Percentiles rank a stretch among this genome's conserved stretches.
These are phyloP conservation scores for Scolopax mira DNA, from an alignment of 2,113 vertebrate species.

Conservation along the genomic window DNA sequence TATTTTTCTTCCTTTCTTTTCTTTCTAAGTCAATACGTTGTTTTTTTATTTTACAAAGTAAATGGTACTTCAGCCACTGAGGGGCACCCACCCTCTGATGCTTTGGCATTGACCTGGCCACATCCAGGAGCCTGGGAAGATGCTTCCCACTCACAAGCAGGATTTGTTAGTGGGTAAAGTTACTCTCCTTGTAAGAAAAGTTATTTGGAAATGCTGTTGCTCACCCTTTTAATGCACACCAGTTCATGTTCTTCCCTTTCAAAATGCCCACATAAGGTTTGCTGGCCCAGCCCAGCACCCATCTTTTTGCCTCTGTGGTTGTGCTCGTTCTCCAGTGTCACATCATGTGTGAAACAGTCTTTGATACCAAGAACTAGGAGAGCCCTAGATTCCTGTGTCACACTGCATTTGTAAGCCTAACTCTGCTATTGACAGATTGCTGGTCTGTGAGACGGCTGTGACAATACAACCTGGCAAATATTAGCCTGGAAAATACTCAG, in stretches of 20 bases:
- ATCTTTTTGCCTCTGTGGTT: not conserved
- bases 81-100: not conserved
- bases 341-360: not conserved
- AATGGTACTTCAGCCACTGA: not conserved
- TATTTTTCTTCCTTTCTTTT: not conserved
- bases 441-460: not conserved
- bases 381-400: constrained; percentile 12
- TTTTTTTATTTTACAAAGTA: not conserved
- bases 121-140: not conserved
- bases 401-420: not conserved
- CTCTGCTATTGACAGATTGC: not conserved
- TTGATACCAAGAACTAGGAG: not conserved
- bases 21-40: not conserved
- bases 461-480: not conserved
- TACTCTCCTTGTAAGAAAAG: not conserved
- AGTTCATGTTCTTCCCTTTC: not conserved
- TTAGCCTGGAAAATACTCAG: not conserved
- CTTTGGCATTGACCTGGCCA: not conserved
- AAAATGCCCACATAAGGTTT: not conserved
- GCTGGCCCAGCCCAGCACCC: not conserved
- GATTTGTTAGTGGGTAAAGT: constrained; percentile 16
- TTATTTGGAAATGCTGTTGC: not conserved
- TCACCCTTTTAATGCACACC: not conserved
- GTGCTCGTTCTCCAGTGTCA: not conserved
- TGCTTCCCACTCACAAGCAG: not conserved